These are phyloP conservation scores for Pogonocherus hispidulus DNA, from an alignment of 2,888 invertebrate species.

Conservation along the genomic window DNA sequence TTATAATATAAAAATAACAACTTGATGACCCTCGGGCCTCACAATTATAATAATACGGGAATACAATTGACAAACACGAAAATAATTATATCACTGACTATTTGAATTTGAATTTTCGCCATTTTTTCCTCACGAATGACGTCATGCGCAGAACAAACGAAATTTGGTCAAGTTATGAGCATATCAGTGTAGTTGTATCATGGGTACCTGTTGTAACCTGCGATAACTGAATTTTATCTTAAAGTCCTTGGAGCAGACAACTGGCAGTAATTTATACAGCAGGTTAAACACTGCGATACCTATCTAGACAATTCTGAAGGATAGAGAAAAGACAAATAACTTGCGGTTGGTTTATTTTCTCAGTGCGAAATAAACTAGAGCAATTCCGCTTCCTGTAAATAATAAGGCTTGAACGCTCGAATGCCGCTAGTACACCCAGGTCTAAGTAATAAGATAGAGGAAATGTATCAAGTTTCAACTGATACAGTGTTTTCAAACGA, in stretches of 20 bases:
- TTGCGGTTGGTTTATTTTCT: constrained; percentile 17
- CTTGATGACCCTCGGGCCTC: no score
- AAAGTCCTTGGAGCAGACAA: background rate
- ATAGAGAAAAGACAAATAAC: constrained; percentile 25
- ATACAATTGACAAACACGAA: no score
- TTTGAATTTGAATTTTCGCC: no score
- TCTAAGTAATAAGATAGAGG: constrained; percentile 5
- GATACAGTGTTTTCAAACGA: no score
- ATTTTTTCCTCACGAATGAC: no score
- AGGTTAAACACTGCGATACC: background rate
- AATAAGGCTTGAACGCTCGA: constrained; percentile 5
- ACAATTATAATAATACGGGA: no score
- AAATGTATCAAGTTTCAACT: background rate
- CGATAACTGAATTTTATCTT: background rate
- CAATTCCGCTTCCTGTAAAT: constrained; percentile 24
- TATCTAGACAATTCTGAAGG: constrained; percentile 15
- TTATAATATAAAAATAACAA: no score
- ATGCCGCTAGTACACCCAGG: background rate
- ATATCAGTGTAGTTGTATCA: no score
- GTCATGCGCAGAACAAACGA: no score
- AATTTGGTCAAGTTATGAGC: no score
- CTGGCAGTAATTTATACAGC: background rate
- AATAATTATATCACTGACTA: no score
- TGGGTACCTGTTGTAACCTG: background rate
- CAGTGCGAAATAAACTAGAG: constrained; percentile 12